phyloP scores from a whole-genome alignment of 2,113 vertebrate genomes.

The Brachypteracias leptosomus region DNA sequence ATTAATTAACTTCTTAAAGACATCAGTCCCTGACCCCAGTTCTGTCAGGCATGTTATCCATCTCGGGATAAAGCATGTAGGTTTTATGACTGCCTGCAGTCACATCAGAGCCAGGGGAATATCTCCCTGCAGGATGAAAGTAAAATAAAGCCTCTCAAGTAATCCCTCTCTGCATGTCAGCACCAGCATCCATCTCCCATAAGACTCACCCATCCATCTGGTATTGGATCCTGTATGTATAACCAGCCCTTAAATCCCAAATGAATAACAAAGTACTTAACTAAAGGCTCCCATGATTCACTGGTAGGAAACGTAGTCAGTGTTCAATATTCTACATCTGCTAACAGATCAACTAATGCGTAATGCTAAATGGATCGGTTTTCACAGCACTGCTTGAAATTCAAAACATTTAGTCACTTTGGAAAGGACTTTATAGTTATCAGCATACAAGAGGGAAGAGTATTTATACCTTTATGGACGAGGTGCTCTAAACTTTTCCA shows the following conservation, averaged over 20 bases:
- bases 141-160: not conserved
- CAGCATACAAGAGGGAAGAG: not conserved
- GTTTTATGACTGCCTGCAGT: not conserved
- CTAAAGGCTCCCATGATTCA: not conserved
- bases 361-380: not conserved
- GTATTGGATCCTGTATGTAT: not conserved
- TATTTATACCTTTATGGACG: not conserved
- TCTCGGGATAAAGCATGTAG: not conserved
- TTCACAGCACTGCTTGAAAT: not conserved
- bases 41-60: not conserved
- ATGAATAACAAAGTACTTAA: not conserved
- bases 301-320: not conserved
- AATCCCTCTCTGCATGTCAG: not conserved
- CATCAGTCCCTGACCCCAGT: not conserved
- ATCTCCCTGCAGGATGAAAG: not conserved
- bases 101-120: not conserved
- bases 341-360: not conserved
- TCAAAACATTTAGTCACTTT: not conserved
- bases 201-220: not conserved
- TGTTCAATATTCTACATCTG: not conserved
- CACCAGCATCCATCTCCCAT: not conserved
- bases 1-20: not conserved
- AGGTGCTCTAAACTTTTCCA: not conserved
- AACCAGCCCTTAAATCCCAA: constrained; percentile 1
- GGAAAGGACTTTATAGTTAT: not conserved